phyloP scores from a whole-genome alignment of 2,797 vertebrate genomes.

The Tinamus major region DNA sequence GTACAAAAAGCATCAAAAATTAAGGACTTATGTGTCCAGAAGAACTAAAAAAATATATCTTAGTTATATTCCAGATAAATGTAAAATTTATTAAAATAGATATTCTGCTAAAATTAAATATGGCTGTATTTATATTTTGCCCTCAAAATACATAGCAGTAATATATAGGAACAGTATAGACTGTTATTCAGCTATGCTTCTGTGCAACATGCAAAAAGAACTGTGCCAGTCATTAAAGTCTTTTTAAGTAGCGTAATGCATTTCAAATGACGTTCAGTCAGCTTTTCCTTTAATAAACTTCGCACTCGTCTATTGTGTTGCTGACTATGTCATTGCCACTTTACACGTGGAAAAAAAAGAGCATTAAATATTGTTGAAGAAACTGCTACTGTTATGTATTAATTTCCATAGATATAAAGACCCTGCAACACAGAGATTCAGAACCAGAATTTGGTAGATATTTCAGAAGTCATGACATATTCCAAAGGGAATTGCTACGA shows the following conservation, averaged over 20 bases:
- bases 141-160: background rate
- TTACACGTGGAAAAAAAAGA: background rate
- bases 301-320: background rate
- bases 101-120: background rate
- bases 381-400: background rate
- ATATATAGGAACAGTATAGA: background rate
- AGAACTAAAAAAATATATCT: background rate
- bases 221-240: background rate
- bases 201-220: background rate
- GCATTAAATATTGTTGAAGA: background rate
- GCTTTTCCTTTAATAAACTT: background rate
- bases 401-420: background rate
- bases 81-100: background rate
- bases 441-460: background rate
- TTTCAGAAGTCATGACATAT: conserved; percentile 14
- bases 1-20: background rate
- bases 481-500: background rate
- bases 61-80: background rate
- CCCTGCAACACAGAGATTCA: background rate
- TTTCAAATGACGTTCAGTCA: background rate
- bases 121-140: background rate
- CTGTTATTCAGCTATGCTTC: background rate
- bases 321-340: background rate
- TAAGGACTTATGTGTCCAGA: background rate
- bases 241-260: background rate